Evolutionary conservation across 2,113 vertebrate species (phyloP), one percentile per base, ranked within the genome.

Genomic region (Oncorhynchus gorbuscha): DNA sequence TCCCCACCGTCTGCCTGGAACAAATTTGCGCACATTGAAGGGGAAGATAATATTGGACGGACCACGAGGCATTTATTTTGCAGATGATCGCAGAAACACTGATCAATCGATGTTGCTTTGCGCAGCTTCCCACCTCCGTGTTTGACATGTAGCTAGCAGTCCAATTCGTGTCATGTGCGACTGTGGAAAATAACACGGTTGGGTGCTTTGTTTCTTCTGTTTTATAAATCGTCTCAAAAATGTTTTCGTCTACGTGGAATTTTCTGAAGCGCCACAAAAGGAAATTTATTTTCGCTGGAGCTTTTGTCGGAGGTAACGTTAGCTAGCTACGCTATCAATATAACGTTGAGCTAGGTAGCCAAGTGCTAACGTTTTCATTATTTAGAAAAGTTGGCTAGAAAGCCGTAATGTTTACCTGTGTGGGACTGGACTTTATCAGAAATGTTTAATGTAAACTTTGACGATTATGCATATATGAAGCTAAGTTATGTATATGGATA

Each of bases 251-350:
- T 0, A 85, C 87, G 22, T 98, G 97, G 96, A 95, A 90, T 89
- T 99, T 97, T 84, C 78, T 99, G 9, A 97, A 97, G 89, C 96
- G 96, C 26, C 97, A 99, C 84, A 97, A 94, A 90, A 96, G 91
- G 92, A 99, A 99, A 72, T 97, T 96, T 78, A 90, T 99, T 72
- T 94, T 95, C 79, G 81, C 95, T 59, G 97, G 97, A 83, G 95
- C 94, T 14, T 88, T 96, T 72, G 91, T 95, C 45, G 97, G 97
- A 92, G 97, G 97, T 98, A 35, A 35, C 6, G 35, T 35, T 35
- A 45, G 39, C 39, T 45, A 45, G 39, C 39, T 12, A 91, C 39
- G 39, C 8, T 45, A 45, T 45, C 39, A 45, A 9, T 9, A 11
- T 45, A 84, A 30, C 39, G 9, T 11, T 45, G 2, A 9, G 39